phyloP scores from a whole-genome alignment of 2,797 vertebrate genomes.

The Pangasius krempfi region DNA sequence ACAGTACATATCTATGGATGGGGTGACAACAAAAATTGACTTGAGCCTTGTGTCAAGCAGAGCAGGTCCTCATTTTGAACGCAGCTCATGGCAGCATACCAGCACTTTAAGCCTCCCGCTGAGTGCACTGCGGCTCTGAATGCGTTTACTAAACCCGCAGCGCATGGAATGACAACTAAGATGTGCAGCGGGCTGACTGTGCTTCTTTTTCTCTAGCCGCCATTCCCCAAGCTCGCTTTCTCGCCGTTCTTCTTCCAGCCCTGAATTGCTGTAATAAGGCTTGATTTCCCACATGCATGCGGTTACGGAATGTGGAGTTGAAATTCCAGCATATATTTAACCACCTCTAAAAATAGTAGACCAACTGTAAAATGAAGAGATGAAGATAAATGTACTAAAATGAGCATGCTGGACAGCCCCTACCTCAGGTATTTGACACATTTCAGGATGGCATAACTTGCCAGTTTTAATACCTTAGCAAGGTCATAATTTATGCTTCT shows the following conservation, averaged over 20 bases:
- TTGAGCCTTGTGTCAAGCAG: not conserved
- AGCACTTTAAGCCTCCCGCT: conserved; percentile 62
- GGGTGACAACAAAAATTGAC: conserved; percentile 17
- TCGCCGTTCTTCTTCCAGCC: conserved; percentile 25
- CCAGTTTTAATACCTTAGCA: conserved; percentile 28
- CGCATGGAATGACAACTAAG: conserved; percentile 64
- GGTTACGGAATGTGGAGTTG: conserved; percentile 46
- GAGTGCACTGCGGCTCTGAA: conserved; percentile 55
- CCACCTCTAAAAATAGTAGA: conserved; percentile 55
- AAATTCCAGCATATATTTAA: conserved; percentile 58
- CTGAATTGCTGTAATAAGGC: conserved; percentile 54
- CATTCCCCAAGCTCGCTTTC: conserved; percentile 24
- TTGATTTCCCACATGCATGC: conserved; percentile 58
- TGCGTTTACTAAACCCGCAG: conserved; percentile 55
- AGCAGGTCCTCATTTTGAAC: conserved; percentile 69
- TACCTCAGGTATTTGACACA: conserved; percentile 35
- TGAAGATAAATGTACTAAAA: conserved; percentile 50
- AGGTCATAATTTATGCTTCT: conserved; percentile 27
- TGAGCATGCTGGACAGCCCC: conserved; percentile 41
- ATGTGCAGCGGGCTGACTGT: conserved; percentile 48
- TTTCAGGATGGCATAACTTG: conserved; percentile 37
- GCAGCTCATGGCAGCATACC: conserved; percentile 64
- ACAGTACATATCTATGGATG: conserved; percentile 11
- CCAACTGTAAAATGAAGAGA: conserved; percentile 51
- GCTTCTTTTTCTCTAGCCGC: not conserved